A percentile compares a stretch with the other conserved stretches of the same genome.
Conservation (phyloP, 2,888 invertebrate genomes). For the Hypselothyrea guttata region DNA sequence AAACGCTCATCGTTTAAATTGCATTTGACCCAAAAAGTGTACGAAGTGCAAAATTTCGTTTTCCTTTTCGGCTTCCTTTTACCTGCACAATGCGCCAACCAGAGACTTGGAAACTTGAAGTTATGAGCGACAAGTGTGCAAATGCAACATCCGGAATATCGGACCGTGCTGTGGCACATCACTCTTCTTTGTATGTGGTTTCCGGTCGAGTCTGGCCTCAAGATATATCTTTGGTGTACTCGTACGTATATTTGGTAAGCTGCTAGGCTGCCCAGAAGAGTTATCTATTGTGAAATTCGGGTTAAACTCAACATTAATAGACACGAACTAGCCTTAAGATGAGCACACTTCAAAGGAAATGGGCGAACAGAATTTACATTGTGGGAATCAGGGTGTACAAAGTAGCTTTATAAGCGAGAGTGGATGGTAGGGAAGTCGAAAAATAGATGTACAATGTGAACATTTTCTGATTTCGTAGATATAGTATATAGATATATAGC, state of each 20-base stretch:
- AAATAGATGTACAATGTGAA: too few relatives aligned
- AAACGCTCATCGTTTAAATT: constrained; percentile 53
- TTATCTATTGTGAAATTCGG: constrained; percentile 52
- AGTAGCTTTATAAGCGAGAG: background rate
- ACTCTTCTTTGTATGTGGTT: constrained; percentile 31
- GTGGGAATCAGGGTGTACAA: constrained; percentile 16
- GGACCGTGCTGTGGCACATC: background rate
- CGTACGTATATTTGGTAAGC: constrained; percentile 39
- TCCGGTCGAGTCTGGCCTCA: constrained; percentile 18
- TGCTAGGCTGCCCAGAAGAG: constrained; percentile 29
- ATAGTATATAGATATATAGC: too few relatives aligned
- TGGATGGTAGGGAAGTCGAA: background rate
- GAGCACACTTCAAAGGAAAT: background rate
- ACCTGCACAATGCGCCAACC: constrained; percentile 15
- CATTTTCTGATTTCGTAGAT: too few relatives aligned
- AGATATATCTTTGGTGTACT: constrained; percentile 47
- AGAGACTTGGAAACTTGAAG: constrained; percentile 38
- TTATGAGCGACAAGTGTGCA: constrained; percentile 73
- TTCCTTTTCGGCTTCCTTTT: constrained; percentile 43
- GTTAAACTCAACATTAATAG: constrained; percentile 40
- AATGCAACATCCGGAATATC: constrained; percentile 55
- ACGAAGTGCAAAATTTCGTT: constrained; percentile 50
- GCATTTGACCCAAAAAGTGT: constrained; percentile 57
- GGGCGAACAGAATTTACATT: constrained; percentile 20
- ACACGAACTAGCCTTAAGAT: constrained; percentile 17